Conservation (phyloP, 2,797 vertebrate genomes). For the Arrhamphus sclerolepis region DNA sequence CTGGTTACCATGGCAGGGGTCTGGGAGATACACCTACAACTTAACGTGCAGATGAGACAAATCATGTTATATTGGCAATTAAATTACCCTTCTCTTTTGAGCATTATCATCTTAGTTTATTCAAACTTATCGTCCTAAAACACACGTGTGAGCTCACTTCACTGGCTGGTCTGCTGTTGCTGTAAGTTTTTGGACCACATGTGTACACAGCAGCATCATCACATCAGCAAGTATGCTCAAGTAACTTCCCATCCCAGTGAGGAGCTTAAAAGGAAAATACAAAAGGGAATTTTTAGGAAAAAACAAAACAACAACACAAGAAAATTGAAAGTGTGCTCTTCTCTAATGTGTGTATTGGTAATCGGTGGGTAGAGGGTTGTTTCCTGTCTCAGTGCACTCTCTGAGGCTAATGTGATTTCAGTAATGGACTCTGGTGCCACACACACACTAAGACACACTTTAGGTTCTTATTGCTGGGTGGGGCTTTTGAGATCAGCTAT, state of each 20-base stretch:
- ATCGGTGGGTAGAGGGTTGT: slow-evolving; percentile 49
- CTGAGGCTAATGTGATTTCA: slow-evolving; percentile 80
- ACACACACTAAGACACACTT: slow-evolving; percentile 44
- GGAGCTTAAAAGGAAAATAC: too few species aligned
- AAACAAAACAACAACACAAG: neutral
- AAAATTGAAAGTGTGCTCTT: neutral
- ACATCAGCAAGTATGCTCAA: too few species aligned
- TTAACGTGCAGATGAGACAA: neutral
- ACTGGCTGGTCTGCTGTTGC: too few species aligned
- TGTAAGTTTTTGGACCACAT: too few species aligned
- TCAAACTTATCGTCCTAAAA: too few species aligned
- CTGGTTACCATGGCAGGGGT: slow-evolving; percentile 11
- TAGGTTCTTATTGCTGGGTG: slow-evolving; percentile 55
- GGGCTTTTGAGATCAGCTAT: slow-evolving; percentile 45
- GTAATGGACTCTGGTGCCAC: slow-evolving; percentile 79
- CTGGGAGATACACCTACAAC: slow-evolving; percentile 37
- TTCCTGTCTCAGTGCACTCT: slow-evolving; percentile 72
- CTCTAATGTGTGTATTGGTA: slow-evolving; percentile 25
- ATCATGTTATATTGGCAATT: too few species aligned
- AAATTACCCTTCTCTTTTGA: too few species aligned
- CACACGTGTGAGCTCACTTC: too few species aligned
- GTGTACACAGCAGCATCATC: too few species aligned
- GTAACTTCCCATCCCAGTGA: too few species aligned
- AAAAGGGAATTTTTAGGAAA: too few species aligned
- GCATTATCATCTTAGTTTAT: too few species aligned